phyloP scores from a whole-genome alignment of 2,113 vertebrate species.

The Parus major region DNA sequence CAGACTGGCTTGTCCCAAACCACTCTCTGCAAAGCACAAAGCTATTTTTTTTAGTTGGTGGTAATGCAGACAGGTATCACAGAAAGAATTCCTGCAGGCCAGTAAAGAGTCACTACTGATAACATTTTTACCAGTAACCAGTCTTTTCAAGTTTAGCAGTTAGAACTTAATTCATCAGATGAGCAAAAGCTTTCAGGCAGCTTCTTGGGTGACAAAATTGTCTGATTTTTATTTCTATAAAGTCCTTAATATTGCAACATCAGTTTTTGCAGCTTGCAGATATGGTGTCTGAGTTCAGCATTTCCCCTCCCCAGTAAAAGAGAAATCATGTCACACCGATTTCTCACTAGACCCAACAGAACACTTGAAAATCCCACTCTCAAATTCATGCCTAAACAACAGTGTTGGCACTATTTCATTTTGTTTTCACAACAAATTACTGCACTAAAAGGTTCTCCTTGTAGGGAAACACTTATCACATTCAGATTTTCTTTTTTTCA shows the following conservation, averaged over 20 bases:
- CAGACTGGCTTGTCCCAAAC: neutral
- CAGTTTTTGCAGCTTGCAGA: neutral
- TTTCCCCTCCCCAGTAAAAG: neutral
- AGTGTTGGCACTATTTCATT: rapidly evolving
- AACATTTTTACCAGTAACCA: neutral
- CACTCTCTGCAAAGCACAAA: neutral
- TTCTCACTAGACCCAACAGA: neutral
- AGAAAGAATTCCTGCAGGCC: neutral
- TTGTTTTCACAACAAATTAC: neutral
- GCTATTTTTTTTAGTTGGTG: neutral
- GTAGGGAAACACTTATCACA: neutral
- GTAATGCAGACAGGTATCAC: neutral
- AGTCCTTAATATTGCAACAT: neutral
- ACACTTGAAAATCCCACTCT: neutral
- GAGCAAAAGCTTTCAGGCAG: neutral
- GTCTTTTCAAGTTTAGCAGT: neutral
- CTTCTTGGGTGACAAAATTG: neutral
- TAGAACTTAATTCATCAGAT: rapidly evolving
- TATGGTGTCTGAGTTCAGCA: neutral
- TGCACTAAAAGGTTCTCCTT: neutral
- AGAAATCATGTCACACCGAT: neutral
- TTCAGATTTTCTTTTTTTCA: neutral
- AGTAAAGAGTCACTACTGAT: neutral
- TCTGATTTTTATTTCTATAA: neutral
- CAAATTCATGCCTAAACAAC: neutral